Base-by-base conservation (phyloP, 2,797 vertebrate species). In the Enteromius radiatus region DNA sequence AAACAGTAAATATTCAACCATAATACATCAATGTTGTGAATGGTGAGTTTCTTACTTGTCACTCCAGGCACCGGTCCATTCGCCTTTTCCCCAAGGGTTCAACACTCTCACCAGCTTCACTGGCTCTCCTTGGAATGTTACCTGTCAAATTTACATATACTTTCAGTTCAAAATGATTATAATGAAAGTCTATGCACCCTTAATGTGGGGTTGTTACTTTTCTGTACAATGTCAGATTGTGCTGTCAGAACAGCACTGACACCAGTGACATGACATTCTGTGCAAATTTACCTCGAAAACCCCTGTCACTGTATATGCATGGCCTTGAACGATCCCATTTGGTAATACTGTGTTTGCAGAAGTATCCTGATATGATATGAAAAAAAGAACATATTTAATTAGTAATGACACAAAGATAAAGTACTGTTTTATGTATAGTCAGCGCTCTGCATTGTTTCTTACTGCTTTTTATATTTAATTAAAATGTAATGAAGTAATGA, bases 11-110 rank as follows among this genome's bases (percentile, higher is more conserved):
- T 54, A 23, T 38, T 36, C 1, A 56, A 38, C 38, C 5, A 52
- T 1, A 2, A 17, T 61, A 61, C 23, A 2, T 76, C n/a, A 4
- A 0, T 74, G 19, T 74, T 74, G 49, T 36, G 49, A 23, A 23
- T 75, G 23, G 21, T 26, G 12, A 23, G 15, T 43, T 31, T 83
- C 88, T 91, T 88, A 97, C 96, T 82, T 77, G 88, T 97, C 96
- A 88, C 96, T 96, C 96, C 97, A 97, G 80, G 92, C 92, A 88
- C 95, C 96, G 0, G 85, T 95, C 96, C 96, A 97, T 82, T 96
- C 96, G 75, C 88, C 92, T 59, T 88, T 85, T 1, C 96, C 96
- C 96, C 95, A 97, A 0, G 96, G 96, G 91, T 97, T 97, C 92
- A 93, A 93, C 83, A 97, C 86, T 84, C 95, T 95, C 56, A 97